Percentiles rank a stretch among this genome's conserved stretches.
Conservation (phyloP, 2,888 invertebrate species). For the Cheiracanthium punctorium region DNA sequence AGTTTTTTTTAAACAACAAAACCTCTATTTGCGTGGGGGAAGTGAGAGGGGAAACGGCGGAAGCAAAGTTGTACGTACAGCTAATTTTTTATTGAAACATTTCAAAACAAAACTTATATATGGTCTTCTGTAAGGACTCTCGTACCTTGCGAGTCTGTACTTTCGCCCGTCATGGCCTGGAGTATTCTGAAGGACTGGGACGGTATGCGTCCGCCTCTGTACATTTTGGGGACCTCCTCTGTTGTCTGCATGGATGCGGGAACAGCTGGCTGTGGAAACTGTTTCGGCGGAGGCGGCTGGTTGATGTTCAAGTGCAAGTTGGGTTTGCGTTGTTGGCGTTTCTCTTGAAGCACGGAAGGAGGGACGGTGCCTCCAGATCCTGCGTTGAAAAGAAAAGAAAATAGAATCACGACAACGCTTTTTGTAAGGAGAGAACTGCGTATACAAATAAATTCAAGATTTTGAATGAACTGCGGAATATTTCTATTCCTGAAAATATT, state of each 20-base stretch:
- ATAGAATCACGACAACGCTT: no score
- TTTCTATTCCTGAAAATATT: no score
- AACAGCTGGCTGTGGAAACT: constrained; percentile 62
- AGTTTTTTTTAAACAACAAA: no score
- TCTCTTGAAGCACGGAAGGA: constrained; percentile 58
- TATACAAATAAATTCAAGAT: no score
- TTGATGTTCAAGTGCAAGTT: constrained; percentile 41
- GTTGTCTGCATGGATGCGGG: constrained; percentile 70
- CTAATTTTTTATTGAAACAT: no score
- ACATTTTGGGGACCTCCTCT: constrained; percentile 72
- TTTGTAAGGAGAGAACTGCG: no score
- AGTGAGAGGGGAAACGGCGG: no score
- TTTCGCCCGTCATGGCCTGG: constrained; percentile 83
- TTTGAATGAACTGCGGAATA: no score
- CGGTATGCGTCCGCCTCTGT: constrained; percentile 84
- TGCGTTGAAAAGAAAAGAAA: background rate
- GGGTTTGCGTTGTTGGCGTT: constrained; percentile 31
- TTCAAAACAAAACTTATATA: no score
- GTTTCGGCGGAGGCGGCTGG: constrained; percentile 21
- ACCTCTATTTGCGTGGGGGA: no score
- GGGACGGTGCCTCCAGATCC: constrained; percentile 25
- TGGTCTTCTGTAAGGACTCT: no score
- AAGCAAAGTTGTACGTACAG: no score
- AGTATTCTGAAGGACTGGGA: constrained; percentile 87
- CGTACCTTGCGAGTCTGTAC: constrained; percentile 3